Evolutionary conservation across 2,888 invertebrate species (phyloP).

Genomic region (Mesorhabditis sp.): DNA sequence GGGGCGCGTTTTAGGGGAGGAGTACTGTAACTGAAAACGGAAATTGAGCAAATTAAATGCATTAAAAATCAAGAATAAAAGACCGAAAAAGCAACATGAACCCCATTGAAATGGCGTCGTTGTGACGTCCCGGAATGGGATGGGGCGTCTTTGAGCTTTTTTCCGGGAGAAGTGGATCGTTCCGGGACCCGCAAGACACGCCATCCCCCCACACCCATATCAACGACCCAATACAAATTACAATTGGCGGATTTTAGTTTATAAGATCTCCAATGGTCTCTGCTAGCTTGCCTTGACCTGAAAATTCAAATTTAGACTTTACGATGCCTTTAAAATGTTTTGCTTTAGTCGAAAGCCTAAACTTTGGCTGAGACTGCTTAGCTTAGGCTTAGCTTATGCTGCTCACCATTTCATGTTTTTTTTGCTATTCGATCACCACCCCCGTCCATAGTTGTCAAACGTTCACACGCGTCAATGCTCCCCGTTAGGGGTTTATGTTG

Average conservation of each 20-base stretch:
- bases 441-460: too few relatives aligned
- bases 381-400: neutral
- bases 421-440: too few relatives aligned
- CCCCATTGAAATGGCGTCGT: too few relatives aligned
- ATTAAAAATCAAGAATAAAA: neutral
- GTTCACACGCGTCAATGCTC: too few relatives aligned
- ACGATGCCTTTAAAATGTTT: neutral
- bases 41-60: neutral
- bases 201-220: neutral
- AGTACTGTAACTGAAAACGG: slow-evolving; percentile 3
- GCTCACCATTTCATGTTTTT: too few relatives aligned
- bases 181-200: neutral
- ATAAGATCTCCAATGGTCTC: too few relatives aligned
- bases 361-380: neutral
- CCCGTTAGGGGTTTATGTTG: too few relatives aligned
- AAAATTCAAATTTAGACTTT: neutral
- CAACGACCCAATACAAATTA: neutral
- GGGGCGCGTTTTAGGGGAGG: neutral
- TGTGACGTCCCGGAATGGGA: too few relatives aligned
- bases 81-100: neutral
- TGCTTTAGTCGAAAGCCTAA: neutral
- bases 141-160: too few relatives aligned
- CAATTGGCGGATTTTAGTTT: too few relatives aligned
- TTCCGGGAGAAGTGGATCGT: too few relatives aligned
- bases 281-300: too few relatives aligned